Conservation (phyloP, 2,113 vertebrate genomes). For the Leptocoma aspasia region DNA sequence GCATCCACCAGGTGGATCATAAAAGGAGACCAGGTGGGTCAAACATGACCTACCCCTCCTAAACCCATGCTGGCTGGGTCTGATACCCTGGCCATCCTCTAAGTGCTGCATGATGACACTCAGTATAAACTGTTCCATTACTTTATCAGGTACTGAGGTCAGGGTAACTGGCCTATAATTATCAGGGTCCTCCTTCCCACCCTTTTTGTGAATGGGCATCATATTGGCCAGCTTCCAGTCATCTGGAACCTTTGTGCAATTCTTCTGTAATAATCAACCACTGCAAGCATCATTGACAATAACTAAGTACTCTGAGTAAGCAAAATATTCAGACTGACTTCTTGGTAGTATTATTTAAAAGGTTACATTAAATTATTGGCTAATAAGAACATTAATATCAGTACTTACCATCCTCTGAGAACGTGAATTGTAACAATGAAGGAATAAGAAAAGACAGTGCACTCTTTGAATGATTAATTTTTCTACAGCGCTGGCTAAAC, state of each 20-base stretch:
- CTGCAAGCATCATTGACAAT: neutral
- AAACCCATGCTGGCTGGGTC: neutral
- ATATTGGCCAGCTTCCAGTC: neutral
- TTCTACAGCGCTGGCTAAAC: conserved; percentile 94
- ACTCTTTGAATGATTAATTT: conserved; percentile 98
- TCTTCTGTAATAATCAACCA: neutral
- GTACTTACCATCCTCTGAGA: conserved; percentile 93
- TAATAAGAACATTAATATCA: neutral
- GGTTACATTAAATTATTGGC: neutral
- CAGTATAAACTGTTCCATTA: neutral
- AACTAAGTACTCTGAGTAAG: neutral
- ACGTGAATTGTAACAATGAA: conserved; percentile 92
- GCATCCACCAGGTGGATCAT: neutral
- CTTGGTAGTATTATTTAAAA: neutral
- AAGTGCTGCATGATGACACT: neutral
- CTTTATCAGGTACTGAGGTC: neutral
- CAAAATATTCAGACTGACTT: neutral
- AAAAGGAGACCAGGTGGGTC: neutral
- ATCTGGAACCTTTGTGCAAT: neutral
- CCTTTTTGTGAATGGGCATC: neutral
- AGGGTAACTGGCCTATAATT: neutral
- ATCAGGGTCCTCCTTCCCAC: neutral
- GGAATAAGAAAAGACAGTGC: conserved; percentile 91
- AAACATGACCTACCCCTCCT: neutral
- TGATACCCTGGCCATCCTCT: neutral